Evolutionary conservation across 2,888 invertebrate species (phyloP), one percentile per base, ranked within the genome.

Genomic region (Lithosia quadra): DNA sequence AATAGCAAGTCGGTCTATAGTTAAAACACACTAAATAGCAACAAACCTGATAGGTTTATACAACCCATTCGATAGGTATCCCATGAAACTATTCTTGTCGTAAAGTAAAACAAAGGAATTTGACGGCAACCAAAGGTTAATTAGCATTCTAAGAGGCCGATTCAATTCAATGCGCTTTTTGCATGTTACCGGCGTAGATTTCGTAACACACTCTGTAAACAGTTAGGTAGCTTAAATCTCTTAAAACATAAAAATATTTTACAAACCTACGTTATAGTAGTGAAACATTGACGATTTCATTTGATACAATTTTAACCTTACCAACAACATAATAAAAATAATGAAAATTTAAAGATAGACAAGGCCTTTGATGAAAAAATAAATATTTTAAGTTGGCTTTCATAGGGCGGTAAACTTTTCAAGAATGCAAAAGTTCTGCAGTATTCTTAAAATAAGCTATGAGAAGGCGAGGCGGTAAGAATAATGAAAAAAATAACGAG

Each of bases 141-240:
- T 75, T 79, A 53, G 60, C 71, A 79, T 79, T 75, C 67, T 61
- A 60, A 67, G 73, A 67, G 67, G 70, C 63, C 9, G 28, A 67
- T 77, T 60, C 61, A 69, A 73, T 72, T 73, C 68, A 74, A 79
- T 78, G 72, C 67, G 61, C 67, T 76, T 69, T 71, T 76, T 71
- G 73, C 74, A 78, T 67, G 67, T 28, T 58, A 62, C 33, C 33
- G 8, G 33, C 24, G 21, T 21, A 49, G 9, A 49, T 63, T 55
- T 43, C 60, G 69, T 60, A 68, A 69, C 67, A 78, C 71, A 58
- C 43, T 78, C 70, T 66, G 63, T 69, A 59, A 75, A 71, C 63
- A 28, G 60, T 15, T 55, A 21, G 21, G n/a, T 55, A n/a, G n/a
- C 11, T 55, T 11, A 24, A 56, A 24, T 5, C 8, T 13, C 13